Conservation (phyloP, 2,888 invertebrate species). For the Apeira syringaria region DNA sequence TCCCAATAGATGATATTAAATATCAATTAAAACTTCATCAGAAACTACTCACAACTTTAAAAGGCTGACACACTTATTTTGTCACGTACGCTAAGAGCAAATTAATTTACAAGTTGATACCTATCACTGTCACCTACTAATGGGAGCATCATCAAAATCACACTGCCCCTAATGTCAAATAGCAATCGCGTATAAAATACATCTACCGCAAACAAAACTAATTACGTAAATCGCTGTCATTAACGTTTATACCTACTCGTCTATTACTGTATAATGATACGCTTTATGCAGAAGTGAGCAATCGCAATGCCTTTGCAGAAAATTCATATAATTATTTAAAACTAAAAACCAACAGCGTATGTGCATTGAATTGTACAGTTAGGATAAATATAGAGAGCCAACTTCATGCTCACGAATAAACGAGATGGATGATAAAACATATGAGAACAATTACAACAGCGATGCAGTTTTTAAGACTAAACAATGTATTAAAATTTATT, state of each 20-base stretch:
- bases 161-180: conserved; percentile 58
- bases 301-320: no score
- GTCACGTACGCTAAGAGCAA: conserved; percentile 66
- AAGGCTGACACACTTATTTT: conserved; percentile 61
- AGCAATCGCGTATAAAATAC: conserved; percentile 42
- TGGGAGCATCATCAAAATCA: conserved; percentile 57
- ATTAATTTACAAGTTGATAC: conserved; percentile 44
- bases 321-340: no score
- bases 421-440: no score
- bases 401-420: no score
- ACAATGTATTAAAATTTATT: no score
- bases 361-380: no score
- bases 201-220: conserved; percentile 45
- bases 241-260: conserved; percentile 43
- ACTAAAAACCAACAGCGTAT: no score
- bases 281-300: conserved; percentile 38
- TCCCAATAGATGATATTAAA: conserved; percentile 45
- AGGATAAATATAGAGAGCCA: no score
- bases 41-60: conserved; percentile 41
- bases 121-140: conserved; percentile 44
- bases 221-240: conserved; percentile 38
- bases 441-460: no score
- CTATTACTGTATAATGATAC: conserved; percentile 20
- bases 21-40: conserved; percentile 55
- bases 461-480: no score